Base-by-base conservation (phyloP, 2,113 vertebrate genomes). In the Tachycineta bicolor region DNA sequence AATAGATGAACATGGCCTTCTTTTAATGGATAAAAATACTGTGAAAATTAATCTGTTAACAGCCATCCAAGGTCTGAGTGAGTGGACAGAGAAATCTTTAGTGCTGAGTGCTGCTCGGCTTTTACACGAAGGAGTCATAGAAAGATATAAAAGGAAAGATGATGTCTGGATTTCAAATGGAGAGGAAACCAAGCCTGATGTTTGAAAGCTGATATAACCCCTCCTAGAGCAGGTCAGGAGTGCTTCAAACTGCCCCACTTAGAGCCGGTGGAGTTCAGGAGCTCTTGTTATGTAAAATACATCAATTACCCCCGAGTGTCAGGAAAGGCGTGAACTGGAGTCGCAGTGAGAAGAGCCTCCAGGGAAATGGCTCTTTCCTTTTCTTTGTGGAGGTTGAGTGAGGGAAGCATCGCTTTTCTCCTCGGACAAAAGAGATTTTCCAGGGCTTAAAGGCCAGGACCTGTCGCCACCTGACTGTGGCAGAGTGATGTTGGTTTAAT, bases 391-490 rank as follows among this genome's bases (percentile, higher is more conserved):
- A 25, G 9, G 4, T 1, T 14, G 56, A 20, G 8, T 26, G 37
- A 31, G 9, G 58, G 8, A 34, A 31, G 2, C 12, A 5, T 18
- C 1, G 0, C 24, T 69, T 11, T 41, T 44, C 33, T 44, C 22
- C 65, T 49, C 37, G 29, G 53, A 34, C 62, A 18, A 7, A 84
- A 49, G 15, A n/a, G 21, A 9, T 69, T 64, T 83, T n/a, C 34
- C 59, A 19, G 39, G 39, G 24, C 24, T 83, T 5, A 29, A n/a
- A 76, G 68, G 25, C 26, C n/a, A 21, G 68, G n/a, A 13, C 12
- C 2, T 44, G 56, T 43, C 0, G 0, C 11, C 21, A 33, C 25
- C 23, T 19, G 47, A 7, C 37, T 18, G 28, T 21, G 55, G 14
- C 15, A 4, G 28, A 25, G 31, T 3, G 44, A 2, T 46, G 31